phyloP scores from a whole-genome alignment of 2,888 invertebrate species.

The Listrodromus nycthemerus region DNA sequence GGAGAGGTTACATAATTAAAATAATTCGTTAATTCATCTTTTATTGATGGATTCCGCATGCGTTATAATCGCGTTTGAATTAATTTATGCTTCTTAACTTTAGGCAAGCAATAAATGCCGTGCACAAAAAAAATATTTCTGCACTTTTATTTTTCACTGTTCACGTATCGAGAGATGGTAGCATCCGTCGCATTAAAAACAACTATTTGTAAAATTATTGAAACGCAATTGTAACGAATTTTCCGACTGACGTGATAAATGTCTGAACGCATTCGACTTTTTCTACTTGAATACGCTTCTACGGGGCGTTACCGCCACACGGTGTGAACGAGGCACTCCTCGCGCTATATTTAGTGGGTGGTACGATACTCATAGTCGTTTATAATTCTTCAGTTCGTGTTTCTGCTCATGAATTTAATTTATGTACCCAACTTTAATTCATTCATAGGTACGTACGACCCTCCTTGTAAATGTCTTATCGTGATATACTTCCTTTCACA shows the following conservation, averaged over 20 bases:
- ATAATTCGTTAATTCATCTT: no score
- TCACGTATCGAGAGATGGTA: no score
- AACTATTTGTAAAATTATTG: conserved; percentile 21
- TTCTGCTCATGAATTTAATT: conserved; percentile 31
- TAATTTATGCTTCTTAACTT: no score
- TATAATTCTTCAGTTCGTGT: conserved; percentile 24
- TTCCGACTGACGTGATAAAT: neutral
- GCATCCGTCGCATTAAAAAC: no score
- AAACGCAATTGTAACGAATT: conserved; percentile 30
- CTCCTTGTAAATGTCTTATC: conserved; percentile 5
- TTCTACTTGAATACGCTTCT: conserved; percentile 24
- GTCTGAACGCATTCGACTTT: neutral
- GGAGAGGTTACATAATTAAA: no score
- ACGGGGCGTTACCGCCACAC: neutral
- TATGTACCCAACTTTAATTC: conserved; percentile 22
- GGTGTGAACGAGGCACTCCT: neutral
- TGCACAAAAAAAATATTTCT: no score
- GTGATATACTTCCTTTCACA: neutral
- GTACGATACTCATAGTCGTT: neutral
- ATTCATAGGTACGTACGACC: neutral
- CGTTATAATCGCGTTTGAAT: no score
- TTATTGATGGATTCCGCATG: no score
- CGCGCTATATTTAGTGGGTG: conserved; percentile 34
- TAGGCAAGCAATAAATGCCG: no score
- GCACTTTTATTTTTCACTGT: no score